Base-by-base conservation (phyloP, 2,888 invertebrate genomes). In the Halictus quadricinctus region DNA sequence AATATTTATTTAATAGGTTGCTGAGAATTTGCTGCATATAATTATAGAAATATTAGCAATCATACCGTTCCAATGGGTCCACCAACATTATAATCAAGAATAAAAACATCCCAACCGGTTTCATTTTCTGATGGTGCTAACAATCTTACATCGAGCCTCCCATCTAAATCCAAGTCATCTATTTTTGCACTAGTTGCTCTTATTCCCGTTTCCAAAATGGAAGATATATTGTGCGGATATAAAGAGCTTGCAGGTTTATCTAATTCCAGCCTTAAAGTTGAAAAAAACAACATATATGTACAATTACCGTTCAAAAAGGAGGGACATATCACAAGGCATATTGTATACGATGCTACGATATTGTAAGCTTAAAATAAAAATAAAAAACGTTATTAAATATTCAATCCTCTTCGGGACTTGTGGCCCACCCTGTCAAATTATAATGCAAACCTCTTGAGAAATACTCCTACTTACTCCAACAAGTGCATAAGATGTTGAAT, bases 171-270 rank as follows among this genome's bases (percentile, higher is more conserved):
- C 60, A 97, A 96, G 93, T 98, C 98, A 93, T 99, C 99, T 94
- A 97, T 98, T 95, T 99, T 98, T 21, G 99, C 98, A 95, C 98
- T 99, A 21, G 99, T 99, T 48, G 98, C 97, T 90, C 98, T 96
- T 91, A 98, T 96, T 13, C 98, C 98, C 48, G 97, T 97, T 94
- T 98, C 98, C 93, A 98, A 95, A 92, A 98, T 97, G 81, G 97
- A 97, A 80, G 97, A 97, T 88, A 99, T 95, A 93, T 98, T 98
- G 95, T 99, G 98, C 18, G 97, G 97, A 95, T 98, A 98, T 78
- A 99, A 95, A 46, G 97, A 97, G 89, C 96, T 96, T 36, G 98
- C 99, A 0, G 97, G 97, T 95, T 98, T 98, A 91, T 97, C 97
- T 87, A 99, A 95, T 95, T 99, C 98, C 18, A 97, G 97, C 91